Percentiles rank a stretch among this genome's conserved stretches.
Conservation (phyloP, 2,113 vertebrate genomes). For the Motacilla alba region DNA sequence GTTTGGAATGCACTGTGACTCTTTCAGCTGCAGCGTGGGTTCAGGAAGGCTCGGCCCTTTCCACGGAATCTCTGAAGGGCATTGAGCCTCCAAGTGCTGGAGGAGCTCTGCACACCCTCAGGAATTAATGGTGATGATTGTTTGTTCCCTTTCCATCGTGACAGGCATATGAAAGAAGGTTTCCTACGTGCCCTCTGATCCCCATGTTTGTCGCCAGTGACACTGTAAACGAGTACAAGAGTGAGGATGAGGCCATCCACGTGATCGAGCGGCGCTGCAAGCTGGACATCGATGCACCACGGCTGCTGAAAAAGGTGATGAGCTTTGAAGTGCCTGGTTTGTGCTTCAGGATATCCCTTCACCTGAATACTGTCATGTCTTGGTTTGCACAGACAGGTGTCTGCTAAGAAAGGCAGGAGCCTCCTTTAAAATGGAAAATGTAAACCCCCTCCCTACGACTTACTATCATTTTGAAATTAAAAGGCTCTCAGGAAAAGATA, state of each 20-base stretch:
- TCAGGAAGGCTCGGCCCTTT: neutral
- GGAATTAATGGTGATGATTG: neutral
- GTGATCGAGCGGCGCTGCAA: constrained; percentile 88
- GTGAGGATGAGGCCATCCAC: constrained; percentile 80
- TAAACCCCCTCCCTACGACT: neutral
- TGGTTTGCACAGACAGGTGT: neutral
- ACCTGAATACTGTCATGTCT: neutral
- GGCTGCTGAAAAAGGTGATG: constrained; percentile 90
- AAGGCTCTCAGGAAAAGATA: neutral
- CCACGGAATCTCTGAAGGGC: neutral
- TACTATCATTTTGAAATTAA: neutral
- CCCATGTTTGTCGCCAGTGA: constrained; percentile 95
- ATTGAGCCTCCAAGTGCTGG: neutral
- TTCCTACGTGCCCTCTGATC: constrained; percentile 91
- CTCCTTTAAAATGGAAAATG: neutral
- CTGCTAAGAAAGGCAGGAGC: neutral
- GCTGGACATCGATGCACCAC: constrained; percentile 90
- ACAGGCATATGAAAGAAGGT: constrained; percentile 91
- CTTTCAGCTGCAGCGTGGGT: neutral
- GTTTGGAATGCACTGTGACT: neutral
- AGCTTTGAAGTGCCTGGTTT: neutral
- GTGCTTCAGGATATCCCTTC: neutral
- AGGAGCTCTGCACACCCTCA: neutral
- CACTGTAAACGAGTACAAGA: constrained; percentile 81
- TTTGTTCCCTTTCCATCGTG: neutral